phyloP scores from a whole-genome alignment of 2,797 vertebrate genomes.

The Limosa lapponica region DNA sequence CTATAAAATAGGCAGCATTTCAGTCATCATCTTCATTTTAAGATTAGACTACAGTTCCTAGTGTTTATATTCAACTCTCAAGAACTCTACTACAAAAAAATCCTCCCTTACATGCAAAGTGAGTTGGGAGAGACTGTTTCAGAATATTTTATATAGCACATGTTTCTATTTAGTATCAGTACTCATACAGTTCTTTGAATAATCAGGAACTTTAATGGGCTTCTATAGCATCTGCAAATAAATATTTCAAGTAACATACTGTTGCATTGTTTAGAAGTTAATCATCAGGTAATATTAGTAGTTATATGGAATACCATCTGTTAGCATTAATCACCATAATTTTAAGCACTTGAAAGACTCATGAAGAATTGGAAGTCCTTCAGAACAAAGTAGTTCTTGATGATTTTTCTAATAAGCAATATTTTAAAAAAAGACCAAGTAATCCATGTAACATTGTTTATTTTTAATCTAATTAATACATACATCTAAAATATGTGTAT shows the following conservation, averaged over 20 bases:
- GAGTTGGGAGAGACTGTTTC: not conserved
- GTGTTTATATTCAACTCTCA: not conserved
- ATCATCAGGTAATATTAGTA: slow-evolving; percentile 5
- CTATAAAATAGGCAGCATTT: not conserved
- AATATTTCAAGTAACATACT: slow-evolving; percentile 45
- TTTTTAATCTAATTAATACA: not conserved
- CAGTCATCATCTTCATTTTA: slow-evolving; percentile 5
- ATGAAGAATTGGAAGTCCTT: not conserved
- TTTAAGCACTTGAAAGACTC: not conserved
- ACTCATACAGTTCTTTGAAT: slow-evolving; percentile 37
- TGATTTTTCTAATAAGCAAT: not conserved
- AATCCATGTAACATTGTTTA: not conserved
- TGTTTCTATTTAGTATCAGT: slow-evolving; percentile 16
- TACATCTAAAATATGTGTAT: not conserved
- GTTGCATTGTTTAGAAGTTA: slow-evolving; percentile 35
- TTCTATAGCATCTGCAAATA: slow-evolving; percentile 27
- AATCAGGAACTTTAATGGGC: slow-evolving; percentile 20
- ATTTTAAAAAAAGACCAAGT: not conserved
- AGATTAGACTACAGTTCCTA: not conserved
- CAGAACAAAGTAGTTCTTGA: not conserved
- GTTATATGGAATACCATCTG: not conserved
- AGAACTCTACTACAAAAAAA: slow-evolving; percentile 12
- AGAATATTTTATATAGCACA: slow-evolving; percentile 35
- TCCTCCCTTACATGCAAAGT: not conserved
- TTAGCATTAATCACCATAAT: not conserved